phyloP scores from a whole-genome alignment of 1,140 invertebrate species.

The Eumeta japonica region DNA sequence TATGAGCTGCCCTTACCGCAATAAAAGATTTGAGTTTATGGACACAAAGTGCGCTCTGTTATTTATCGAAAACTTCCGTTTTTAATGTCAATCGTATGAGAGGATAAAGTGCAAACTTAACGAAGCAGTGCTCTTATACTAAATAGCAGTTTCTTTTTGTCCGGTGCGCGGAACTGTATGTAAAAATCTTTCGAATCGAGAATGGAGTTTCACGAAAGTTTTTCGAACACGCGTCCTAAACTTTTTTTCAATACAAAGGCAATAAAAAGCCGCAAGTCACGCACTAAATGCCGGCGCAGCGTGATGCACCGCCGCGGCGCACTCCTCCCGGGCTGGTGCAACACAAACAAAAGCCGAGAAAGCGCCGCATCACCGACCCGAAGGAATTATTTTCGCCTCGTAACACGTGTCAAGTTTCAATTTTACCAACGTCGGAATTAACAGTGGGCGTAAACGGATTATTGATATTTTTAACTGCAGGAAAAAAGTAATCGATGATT shows the following conservation, averaged over 20 bases:
- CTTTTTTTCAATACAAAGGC: conserved; percentile 51
- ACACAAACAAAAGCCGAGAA: conserved; percentile 49
- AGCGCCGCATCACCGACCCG: conserved; percentile 48
- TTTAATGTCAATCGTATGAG: too few species aligned
- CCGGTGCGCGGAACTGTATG: too few species aligned
- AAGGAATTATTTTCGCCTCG: conserved; percentile 46
- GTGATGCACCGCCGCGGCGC: conserved; percentile 30
- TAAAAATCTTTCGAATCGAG: too few species aligned
- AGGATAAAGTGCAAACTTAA: too few species aligned
- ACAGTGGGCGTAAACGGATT: conserved; percentile 55
- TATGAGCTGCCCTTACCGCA: too few species aligned
- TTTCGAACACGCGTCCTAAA: conserved; percentile 5
- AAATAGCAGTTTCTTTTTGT: too few species aligned
- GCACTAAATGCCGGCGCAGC: conserved; percentile 44
- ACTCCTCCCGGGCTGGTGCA: conserved; percentile 19
- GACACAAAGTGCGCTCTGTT: too few species aligned
- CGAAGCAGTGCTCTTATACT: too few species aligned
- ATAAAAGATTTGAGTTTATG: too few species aligned
- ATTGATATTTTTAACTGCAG: conserved; percentile 48
- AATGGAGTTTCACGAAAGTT: too few species aligned
- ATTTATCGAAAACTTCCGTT: too few species aligned
- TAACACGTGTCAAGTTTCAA: conserved; percentile 56
- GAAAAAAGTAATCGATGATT: conserved; percentile 56
- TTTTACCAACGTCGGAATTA: conserved; percentile 52
- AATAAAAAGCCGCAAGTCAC: conserved; percentile 51